These are phyloP conservation scores for Megalops cyprinoides DNA, from an alignment of 2,797 vertebrate species.

Conservation along the genomic window DNA sequence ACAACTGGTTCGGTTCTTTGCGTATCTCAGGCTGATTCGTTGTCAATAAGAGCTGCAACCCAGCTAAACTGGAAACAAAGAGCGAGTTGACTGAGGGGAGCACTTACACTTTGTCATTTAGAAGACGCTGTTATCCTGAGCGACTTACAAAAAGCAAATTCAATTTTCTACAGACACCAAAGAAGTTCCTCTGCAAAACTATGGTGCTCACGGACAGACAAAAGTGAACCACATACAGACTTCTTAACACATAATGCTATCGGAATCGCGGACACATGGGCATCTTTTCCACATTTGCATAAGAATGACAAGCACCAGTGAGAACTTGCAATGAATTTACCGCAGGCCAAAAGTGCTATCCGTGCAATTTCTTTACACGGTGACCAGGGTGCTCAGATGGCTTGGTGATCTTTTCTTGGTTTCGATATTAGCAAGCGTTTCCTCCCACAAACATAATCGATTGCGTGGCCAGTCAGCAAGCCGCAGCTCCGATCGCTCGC, in stretches of 20 bases:
- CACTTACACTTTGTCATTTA: no score
- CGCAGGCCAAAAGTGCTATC: neutral
- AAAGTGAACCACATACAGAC: neutral
- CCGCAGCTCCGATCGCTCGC: neutral
- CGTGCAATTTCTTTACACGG: neutral
- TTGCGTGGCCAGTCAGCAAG: neutral
- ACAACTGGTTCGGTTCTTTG: neutral
- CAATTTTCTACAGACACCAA: constrained; percentile 1
- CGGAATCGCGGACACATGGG: neutral
- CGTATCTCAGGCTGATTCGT: neutral
- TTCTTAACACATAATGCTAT: neutral
- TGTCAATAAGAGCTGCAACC: neutral
- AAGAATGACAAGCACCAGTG: neutral
- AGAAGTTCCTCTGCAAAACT: neutral
- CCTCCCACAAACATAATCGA: neutral
- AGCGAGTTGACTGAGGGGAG: neutral
- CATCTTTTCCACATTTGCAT: neutral
- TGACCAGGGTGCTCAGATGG: neutral
- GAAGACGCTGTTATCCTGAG: no score
- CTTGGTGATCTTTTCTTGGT: neutral
- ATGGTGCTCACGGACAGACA: neutral
- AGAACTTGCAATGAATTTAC: neutral
- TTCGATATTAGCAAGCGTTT: constrained; percentile 11
- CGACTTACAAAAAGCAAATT: no score
- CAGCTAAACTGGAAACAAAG: constrained; percentile 11